Percentiles rank a stretch among this genome's conserved stretches.
Evolutionary conservation across 2,797 vertebrate species (phyloP).

Genomic region (Strix occidentalis): DNA sequence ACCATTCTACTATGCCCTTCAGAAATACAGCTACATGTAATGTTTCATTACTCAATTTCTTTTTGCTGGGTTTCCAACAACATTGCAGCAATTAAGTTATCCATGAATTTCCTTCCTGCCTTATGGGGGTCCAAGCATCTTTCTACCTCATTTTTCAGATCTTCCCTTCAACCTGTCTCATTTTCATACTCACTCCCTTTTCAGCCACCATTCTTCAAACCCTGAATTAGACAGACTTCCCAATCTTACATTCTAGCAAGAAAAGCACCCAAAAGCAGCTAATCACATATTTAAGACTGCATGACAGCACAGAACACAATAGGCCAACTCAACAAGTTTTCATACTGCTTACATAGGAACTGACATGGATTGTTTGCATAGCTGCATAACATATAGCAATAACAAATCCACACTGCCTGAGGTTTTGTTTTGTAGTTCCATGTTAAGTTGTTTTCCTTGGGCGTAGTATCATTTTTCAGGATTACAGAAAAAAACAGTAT

Average conservation of each 20-base stretch:
- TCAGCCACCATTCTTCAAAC: background rate
- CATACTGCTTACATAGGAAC: background rate
- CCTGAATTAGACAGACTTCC: background rate
- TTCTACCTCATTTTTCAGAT: background rate
- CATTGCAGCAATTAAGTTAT: background rate
- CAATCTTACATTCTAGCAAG: background rate
- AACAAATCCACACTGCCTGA: background rate
- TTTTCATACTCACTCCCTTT: background rate
- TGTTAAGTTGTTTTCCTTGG: background rate
- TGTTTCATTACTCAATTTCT: slow-evolving; percentile 64
- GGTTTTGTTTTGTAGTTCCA: background rate
- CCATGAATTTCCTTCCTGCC: background rate
- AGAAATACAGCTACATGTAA: slow-evolving; percentile 68
- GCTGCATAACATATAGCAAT: background rate
- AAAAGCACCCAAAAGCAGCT: background rate
- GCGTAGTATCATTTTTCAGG: background rate
- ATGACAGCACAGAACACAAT: background rate
- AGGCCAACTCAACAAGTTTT: background rate
- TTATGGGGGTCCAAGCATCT: background rate
- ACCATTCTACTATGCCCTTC: slow-evolving; percentile 79
- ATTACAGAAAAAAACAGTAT: background rate
- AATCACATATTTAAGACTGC: background rate
- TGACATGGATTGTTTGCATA: background rate
- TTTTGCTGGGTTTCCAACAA: slow-evolving; percentile 16
- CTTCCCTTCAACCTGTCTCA: background rate